These are phyloP conservation scores for Brienomyrus brachyistius DNA, from an alignment of 2,113 vertebrate genomes.

Conservation along the genomic window DNA sequence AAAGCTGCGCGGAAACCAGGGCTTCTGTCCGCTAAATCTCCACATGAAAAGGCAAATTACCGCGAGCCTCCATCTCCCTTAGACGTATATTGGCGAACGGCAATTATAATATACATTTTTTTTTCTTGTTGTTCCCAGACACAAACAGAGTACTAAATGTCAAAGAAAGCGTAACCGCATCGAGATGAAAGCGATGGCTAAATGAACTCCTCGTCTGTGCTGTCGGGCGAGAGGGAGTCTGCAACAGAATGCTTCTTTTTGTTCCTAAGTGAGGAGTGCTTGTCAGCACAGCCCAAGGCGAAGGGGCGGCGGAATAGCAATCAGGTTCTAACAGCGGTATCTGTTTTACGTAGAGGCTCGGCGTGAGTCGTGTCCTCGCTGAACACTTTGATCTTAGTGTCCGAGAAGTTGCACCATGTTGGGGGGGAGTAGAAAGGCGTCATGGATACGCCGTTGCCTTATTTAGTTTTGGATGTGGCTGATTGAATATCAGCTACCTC, in stretches of 20 bases:
- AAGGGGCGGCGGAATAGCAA: background rate
- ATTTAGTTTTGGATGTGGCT: background rate
- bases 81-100: background rate
- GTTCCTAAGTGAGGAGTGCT: background rate
- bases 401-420: background rate
- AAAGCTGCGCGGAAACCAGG: background rate
- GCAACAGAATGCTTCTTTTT: background rate
- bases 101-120: background rate
- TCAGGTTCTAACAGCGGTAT: background rate
- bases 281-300: background rate
- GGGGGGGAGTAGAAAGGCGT: background rate
- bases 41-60: constrained; percentile 3
- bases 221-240: background rate
- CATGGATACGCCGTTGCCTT: background rate
- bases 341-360: background rate
- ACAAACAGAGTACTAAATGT: background rate
- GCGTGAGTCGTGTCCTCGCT: background rate
- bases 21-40: background rate
- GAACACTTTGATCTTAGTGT: background rate
- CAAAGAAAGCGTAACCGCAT: background rate
- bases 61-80: no score
- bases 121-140: background rate
- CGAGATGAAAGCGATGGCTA: background rate
- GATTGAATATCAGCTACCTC: background rate
- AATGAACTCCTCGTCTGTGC: background rate